Evolutionary conservation across 2,888 invertebrate genomes (phyloP).

Genomic region (Cheilosia impressa): DNA sequence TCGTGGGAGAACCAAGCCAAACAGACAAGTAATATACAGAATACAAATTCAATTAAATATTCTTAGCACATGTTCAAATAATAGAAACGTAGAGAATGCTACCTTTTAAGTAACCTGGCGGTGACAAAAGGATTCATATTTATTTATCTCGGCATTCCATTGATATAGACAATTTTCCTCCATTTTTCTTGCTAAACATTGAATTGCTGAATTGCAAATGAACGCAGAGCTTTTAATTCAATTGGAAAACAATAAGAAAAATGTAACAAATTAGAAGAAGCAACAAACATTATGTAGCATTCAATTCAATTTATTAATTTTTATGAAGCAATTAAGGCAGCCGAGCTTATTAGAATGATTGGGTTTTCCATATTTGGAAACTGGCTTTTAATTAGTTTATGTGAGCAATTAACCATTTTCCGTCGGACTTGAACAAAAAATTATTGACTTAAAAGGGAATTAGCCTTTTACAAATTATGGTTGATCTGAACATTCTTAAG

Average conservation of each 20-base stretch:
- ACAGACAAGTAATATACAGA: background rate
- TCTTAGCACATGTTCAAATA: constrained; percentile 28
- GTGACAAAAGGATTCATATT: constrained; percentile 59
- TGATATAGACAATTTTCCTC: background rate
- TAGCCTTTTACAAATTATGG: background rate
- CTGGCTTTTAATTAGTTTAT: constrained; percentile 35
- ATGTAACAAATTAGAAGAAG: background rate
- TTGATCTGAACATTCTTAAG: background rate
- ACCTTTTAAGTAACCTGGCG: constrained; percentile 56
- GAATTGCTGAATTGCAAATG: background rate
- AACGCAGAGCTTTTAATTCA: background rate
- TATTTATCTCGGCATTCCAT: constrained; percentile 10
- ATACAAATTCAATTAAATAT: constrained; percentile 42
- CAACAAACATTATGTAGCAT: constrained; percentile 1
- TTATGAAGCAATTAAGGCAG: constrained; percentile 34
- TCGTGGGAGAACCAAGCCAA: constrained; percentile 19
- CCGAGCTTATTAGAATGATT: constrained; percentile 17
- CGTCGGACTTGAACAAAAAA: background rate
- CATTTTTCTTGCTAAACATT: background rate
- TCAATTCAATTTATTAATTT: constrained; percentile 38
- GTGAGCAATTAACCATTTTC: constrained; percentile 22
- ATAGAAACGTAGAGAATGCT: constrained; percentile 47
- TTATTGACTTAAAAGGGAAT: background rate
- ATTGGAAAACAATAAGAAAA: constrained; percentile 4
- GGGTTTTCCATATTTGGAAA: constrained; percentile 39